Evolutionary conservation across 2,888 invertebrate species (phyloP), one percentile per base, ranked within the genome.

Genomic region (Agrotis segetum): DNA sequence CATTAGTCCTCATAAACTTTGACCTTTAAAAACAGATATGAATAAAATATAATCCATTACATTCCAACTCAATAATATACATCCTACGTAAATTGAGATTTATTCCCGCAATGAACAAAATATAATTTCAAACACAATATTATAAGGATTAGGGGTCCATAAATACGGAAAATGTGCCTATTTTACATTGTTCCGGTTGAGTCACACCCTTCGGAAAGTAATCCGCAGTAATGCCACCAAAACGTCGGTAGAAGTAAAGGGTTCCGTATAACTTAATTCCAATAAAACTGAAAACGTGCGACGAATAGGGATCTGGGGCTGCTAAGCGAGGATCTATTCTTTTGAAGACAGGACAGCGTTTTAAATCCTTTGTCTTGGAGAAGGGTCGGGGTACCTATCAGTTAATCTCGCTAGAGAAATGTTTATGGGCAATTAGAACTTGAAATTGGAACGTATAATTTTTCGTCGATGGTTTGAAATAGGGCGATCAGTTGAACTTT

Each of bases 221-320:
- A 95, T 94, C 94, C 93, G 79, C 72, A 71, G 87, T 92, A 92
- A 95, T 90, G 88, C 94, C 85, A 87, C 87, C 88, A 91, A 92
- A 93, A 92, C 87, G 92, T 88, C 89, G 89, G 89, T 90, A 88
- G 89, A 88, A 88, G 87, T 88, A 91, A 95, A 95, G 95, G 95
- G 95, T 94, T 94, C 91, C 78, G 86, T 88, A 71, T 88, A 90
- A 91, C 93, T 95, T 95, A 95, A 95, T 94, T 92, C 95, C 92
- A 93, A 94, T 94, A 94, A 94, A 95, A 94, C 92, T 91, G 85
- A 82, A 91, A 89, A 94, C 95, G 95, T 95, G 95, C 87, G 81
- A 87, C 85, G 95, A 93, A 95, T 95, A 82, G 85, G 85, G 85
- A 89, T 88, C 81, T 72, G 80, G 11, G 49, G 60, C 64, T 74